Base-by-base conservation (phyloP, 2,888 invertebrate species). In the Sarcophaga caerulescens region DNA sequence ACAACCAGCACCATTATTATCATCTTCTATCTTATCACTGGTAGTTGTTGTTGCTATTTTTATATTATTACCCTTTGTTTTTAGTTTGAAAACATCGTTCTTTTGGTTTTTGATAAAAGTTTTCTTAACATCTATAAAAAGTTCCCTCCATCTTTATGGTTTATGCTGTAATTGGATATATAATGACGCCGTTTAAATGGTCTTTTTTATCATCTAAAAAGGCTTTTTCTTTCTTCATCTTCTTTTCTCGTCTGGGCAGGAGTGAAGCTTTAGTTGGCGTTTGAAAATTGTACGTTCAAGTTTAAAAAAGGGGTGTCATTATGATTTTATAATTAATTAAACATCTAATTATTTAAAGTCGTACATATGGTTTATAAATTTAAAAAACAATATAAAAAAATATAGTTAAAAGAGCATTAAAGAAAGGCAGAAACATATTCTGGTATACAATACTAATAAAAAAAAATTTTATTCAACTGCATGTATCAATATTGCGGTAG, bases 141-240 rank as follows among this genome's bases (percentile, higher is more conserved):
- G 82, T 77, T 80, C 60, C 35, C 47, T 14, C 14, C 47, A 35
- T 47, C 11, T 47, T 76, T 78, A 78, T 77, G 59, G 83, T 47
- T 59, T 77, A 65, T 78, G 47, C 47, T 78, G 86, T 78, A 86
- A 86, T 74, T 66, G 35, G 81, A 86, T 74, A 70, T 57, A 71
- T 62, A 45, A 74, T 84, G 86, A 81, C 84, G 86, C 86, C 86
- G 81, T 86, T 86, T 78, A 84, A 81, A 86, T 83, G 66, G 23
- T 79, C 62, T 14, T 66, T 66, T 75, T 78, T 79, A 81, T 85
- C 63, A 78, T 59, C 68, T 60, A 66, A 59, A 73, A 35, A 66
- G 25, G 52, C 60, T 70, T 74, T 35, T 74, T 35, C 35, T 68
- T 69, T 69, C 14, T 81, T 79, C 47, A 17, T 62, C 59, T 59